phyloP scores from a whole-genome alignment of 2,888 invertebrate species.

The Diogma glabrata region DNA sequence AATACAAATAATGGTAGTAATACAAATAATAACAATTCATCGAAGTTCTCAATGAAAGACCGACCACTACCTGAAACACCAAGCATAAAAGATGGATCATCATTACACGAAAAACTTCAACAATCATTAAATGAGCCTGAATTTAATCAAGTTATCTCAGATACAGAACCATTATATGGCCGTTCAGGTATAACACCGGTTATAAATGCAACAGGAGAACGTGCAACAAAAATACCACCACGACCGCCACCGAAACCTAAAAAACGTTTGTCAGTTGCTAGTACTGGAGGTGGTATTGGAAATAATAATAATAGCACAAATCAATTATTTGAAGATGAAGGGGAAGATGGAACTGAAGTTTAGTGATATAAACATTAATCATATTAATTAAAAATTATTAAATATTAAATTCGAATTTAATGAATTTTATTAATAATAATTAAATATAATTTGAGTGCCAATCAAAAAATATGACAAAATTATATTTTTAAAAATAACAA shows the following conservation, averaged over 20 bases:
- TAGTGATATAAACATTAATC: no score
- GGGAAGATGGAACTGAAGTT: constrained; percentile 82
- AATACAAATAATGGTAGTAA: no score
- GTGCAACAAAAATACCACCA: constrained; percentile 60
- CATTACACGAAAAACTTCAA: neutral
- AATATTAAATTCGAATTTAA: no score
- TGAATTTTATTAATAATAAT: no score
- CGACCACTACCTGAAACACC: constrained; percentile 55
- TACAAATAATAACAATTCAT: no score
- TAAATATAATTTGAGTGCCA: no score
- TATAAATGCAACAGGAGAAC: constrained; percentile 37
- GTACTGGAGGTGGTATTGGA: constrained; percentile 25
- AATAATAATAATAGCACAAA: constrained; percentile 41
- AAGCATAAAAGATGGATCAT: constrained; percentile 26
- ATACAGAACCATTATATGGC: constrained; percentile 33
- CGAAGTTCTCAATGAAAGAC: constrained; percentile 45
- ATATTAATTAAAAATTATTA: no score
- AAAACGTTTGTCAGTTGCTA: constrained; percentile 52
- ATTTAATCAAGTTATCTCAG: constrained; percentile 22
- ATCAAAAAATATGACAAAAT: no score
- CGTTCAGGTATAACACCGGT: constrained; percentile 31
- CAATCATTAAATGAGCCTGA: neutral
- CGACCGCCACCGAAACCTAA: constrained; percentile 75
- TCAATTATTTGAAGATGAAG: constrained; percentile 76
- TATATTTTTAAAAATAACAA: no score